Evolutionary conservation across 2,797 vertebrate species (phyloP), one percentile per base, ranked within the genome.

Genomic region (Hemibagrus guttatus): DNA sequence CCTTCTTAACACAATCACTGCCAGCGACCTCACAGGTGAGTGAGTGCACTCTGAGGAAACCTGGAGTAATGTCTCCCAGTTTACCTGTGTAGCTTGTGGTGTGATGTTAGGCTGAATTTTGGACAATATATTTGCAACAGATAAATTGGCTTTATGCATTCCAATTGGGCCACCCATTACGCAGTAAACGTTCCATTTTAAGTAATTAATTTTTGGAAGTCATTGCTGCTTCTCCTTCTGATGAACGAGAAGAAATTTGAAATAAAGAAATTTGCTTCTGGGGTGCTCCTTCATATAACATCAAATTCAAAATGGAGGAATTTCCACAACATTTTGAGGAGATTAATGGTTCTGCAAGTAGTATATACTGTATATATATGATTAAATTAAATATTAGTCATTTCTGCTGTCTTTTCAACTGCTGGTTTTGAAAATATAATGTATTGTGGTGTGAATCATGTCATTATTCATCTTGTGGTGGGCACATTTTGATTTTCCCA

Each of bases 1-100:
- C 92, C 94, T 99, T 91, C 96, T 99, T 80, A 98, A 96, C 93
- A 97, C 98, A n/a, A 98, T 99, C 93, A 98, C 97, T 87, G 97
- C 97, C 92, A 98, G 97, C 80, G 98, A 99, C 91, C 94, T 99
- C 92, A 97, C 98, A 94, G 98, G 98, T 99, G 90, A 95, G 93
- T 46, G 35, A 23, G 1, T 6, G 6, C 21, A 9, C 9, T 75
- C 19, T 4, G 1, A 5, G 26, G 4, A 21, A 46, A 42, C 35
- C 6, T 9, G 8, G 2, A 61, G 78, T 11, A 49, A 66, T 5
- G 14, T 80, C 21, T 79, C 4, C 13, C 6, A 14, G 6, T 26
- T 83, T 35, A 68, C 7, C 26, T 63, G 6, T 66, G 39, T n/a
- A 66, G 23, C 39, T 16, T 63, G 1, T 35, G 28, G 52, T 68